phyloP scores from a whole-genome alignment of 2,888 invertebrate genomes.

The Philopedon plagiatum region DNA sequence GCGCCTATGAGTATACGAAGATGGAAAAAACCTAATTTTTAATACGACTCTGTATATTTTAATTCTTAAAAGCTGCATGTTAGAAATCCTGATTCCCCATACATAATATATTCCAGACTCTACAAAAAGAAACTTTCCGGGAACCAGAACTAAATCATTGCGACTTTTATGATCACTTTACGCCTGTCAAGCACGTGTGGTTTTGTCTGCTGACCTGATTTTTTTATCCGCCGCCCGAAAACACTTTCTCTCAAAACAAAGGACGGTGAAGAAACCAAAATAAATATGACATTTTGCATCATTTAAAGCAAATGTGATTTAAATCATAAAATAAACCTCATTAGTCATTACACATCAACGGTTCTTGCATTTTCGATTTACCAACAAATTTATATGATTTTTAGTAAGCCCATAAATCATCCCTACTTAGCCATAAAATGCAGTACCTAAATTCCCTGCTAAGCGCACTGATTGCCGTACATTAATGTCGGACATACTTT shows the following conservation, averaged over 20 bases:
- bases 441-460: background rate
- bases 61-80: too few species aligned
- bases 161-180: constrained; percentile 42
- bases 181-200: constrained; percentile 47
- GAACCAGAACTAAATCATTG: constrained; percentile 37
- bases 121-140: constrained; percentile 40
- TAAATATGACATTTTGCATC: too few species aligned
- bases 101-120: constrained; percentile 34
- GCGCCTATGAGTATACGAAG: too few species aligned
- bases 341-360: too few species aligned
- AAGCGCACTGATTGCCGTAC: background rate
- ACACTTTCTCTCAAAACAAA: constrained; percentile 48
- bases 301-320: too few species aligned
- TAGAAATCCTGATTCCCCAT: too few species aligned
- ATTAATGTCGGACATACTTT: background rate
- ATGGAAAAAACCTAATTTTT: too few species aligned
- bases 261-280: background rate
- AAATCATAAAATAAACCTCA: too few species aligned
- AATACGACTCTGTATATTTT: too few species aligned
- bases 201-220: constrained; percentile 47
- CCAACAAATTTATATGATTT: too few species aligned
- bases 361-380: too few species aligned
- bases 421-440: background rate
- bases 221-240: constrained; percentile 24
- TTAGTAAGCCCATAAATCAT: background rate